Evolutionary conservation across 2,888 invertebrate genomes (phyloP).

Genomic region (Minunthozetes semirufus): DNA sequence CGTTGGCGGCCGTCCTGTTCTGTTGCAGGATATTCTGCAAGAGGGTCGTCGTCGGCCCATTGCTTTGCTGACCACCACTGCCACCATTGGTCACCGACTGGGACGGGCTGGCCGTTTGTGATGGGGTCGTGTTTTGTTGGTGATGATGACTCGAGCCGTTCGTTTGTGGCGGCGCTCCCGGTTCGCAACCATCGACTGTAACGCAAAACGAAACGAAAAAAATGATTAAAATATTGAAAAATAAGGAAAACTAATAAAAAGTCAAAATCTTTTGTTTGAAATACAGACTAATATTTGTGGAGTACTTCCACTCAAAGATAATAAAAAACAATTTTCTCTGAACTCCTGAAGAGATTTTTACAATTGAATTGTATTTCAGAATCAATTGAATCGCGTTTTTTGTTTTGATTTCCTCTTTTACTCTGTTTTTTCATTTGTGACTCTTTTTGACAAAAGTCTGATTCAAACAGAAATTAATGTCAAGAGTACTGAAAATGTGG

Average conservation of each 20-base stretch:
- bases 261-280: background rate
- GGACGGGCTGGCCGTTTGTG: background rate
- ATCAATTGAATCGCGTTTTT: constrained; percentile 14
- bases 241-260: background rate
- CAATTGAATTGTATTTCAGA: background rate
- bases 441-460: background rate
- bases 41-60: constrained; percentile 42
- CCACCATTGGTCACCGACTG: background rate
- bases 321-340: background rate
- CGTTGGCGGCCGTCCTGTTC: constrained; percentile 16
- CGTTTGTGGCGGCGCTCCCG: constrained; percentile 30
- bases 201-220: too few relatives aligned
- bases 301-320: background rate
- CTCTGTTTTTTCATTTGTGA: background rate
- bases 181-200: constrained; percentile 37
- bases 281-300: background rate
- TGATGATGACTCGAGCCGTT: constrained; percentile 28
- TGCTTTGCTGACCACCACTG: constrained; percentile 11
- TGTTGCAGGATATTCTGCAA: constrained; percentile 47
- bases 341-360: background rate
- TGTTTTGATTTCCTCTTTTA: background rate
- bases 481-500: too few relatives aligned
- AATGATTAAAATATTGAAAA: too few relatives aligned
- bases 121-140: constrained; percentile 9
- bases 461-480: background rate